Conservation (phyloP, 2,113 vertebrate species). For the Pseudorasbora parva region DNA sequence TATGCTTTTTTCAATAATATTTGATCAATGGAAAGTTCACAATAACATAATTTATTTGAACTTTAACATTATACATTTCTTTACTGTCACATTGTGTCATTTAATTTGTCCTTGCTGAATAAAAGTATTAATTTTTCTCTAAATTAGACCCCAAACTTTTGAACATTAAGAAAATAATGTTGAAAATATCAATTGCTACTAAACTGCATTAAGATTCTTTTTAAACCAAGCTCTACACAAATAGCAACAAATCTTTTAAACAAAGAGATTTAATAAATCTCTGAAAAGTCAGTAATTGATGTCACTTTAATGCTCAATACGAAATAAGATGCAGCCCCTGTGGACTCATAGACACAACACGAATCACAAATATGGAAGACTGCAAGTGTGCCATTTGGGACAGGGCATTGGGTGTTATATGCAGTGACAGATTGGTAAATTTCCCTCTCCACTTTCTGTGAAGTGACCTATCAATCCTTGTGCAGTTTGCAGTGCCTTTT, state of each 20-base stretch:
- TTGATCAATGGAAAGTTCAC: too few species aligned
- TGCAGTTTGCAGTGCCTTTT: background rate
- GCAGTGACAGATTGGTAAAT: background rate
- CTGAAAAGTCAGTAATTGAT: background rate
- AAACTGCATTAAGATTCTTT: too few species aligned
- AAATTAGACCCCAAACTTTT: too few species aligned
- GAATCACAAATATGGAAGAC: background rate
- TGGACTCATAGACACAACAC: background rate
- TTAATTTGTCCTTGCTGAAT: too few species aligned
- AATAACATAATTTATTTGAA: too few species aligned
- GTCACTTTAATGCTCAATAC: background rate
- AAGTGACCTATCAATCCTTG: slow-evolving; percentile 8
- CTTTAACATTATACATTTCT: too few species aligned
- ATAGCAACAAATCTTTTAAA: background rate
- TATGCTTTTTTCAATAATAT: too few species aligned
- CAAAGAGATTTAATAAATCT: too few species aligned
- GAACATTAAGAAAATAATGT: too few species aligned
- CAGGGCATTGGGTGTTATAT: background rate
- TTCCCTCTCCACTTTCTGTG: background rate
- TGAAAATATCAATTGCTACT: too few species aligned
- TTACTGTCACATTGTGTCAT: too few species aligned
- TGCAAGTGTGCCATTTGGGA: background rate
- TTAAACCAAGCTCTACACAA: background rate
- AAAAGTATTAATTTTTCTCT: too few species aligned
- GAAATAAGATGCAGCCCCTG: background rate